These are phyloP conservation scores for Burhinus bistriatus DNA, from an alignment of 2,113 vertebrate species.

Conservation along the genomic window DNA sequence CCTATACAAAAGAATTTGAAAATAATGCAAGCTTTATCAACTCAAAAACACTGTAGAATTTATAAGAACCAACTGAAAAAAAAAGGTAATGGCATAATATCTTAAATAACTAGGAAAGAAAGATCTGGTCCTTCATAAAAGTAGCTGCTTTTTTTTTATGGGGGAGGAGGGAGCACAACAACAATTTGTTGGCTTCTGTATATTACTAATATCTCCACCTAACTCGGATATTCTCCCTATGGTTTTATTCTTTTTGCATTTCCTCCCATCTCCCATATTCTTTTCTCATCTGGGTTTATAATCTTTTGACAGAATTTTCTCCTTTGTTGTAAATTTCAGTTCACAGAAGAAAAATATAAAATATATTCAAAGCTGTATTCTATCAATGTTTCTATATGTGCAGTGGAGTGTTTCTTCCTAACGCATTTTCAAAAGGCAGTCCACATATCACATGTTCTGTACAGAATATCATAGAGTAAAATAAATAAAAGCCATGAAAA, in stretches of 20 bases:
- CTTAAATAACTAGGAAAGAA: neutral
- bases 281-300: neutral
- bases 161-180: accelerated
- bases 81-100: neutral
- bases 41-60: neutral
- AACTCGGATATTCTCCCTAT: neutral
- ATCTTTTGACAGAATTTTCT: neutral
- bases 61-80: neutral
- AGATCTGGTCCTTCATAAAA: neutral
- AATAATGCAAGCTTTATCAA: neutral
- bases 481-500: neutral
- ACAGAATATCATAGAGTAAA: neutral
- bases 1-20: neutral
- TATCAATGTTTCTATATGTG: neutral
- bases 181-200: neutral
- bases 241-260: neutral
- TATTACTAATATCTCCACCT: neutral
- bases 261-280: neutral
- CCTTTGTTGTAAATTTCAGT: neutral
- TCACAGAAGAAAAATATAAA: neutral
- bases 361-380: neutral
- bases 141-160: neutral
- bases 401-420: neutral
- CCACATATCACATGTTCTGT: neutral
- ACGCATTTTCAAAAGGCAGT: neutral